A percentile compares a stretch with the other conserved stretches of the same genome.
phyloP scores from a whole-genome alignment of 2,113 vertebrate species.

The Phrynocephalus versicolor region DNA sequence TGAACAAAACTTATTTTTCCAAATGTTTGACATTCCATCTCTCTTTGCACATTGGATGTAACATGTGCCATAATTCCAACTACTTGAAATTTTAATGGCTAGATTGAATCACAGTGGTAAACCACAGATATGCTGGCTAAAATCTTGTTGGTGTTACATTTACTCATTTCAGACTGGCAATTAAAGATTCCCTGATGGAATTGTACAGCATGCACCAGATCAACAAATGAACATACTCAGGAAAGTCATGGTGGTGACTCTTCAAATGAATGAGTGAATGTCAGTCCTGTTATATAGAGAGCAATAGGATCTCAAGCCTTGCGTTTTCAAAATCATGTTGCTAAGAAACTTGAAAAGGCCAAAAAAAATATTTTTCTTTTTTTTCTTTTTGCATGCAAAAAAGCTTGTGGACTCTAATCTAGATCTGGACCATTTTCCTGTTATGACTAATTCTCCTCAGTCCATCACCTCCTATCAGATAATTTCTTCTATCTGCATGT shows the following conservation, averaged over 20 bases:
- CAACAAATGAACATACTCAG: too few species aligned
- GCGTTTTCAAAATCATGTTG: slow-evolving; percentile 73
- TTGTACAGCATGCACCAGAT: too few species aligned
- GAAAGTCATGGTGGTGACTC: too few species aligned
- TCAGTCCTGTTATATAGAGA: too few species aligned
- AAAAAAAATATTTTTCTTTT: too few species aligned
- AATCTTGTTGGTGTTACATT: too few species aligned
- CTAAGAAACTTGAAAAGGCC: slow-evolving; percentile 71
- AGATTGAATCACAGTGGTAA: slow-evolving; percentile 64
- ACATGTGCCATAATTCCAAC: slow-evolving; percentile 35
- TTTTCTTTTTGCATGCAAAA: background rate
- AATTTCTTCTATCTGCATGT: background rate
- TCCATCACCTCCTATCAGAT: background rate
- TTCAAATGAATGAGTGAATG: too few species aligned
- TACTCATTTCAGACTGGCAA: too few species aligned
- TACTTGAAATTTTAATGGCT: slow-evolving; percentile 45
- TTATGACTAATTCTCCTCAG: background rate
- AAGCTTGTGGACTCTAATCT: background rate
- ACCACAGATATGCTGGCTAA: slow-evolving; percentile 60
- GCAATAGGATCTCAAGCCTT: too few species aligned
- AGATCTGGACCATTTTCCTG: background rate
- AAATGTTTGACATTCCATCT: too few species aligned
- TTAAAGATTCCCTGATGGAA: too few species aligned
- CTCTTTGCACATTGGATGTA: background rate
- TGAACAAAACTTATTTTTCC: too few species aligned